Evolutionary conservation across 2,113 vertebrate species (phyloP).

Genomic region (Zosterops lateralis): DNA sequence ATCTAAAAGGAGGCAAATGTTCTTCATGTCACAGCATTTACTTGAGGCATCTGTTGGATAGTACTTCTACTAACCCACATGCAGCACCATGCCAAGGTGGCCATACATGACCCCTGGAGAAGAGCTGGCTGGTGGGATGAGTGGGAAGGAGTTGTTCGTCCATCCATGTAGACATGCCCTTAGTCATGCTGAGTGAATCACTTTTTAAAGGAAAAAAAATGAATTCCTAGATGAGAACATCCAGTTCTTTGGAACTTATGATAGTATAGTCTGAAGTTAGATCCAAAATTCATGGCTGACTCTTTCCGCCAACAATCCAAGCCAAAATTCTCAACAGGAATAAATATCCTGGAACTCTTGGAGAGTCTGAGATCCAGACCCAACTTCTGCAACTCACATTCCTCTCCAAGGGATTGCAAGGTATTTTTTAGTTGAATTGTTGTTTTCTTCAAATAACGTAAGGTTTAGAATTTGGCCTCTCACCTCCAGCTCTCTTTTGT

Average conservation of each 20-base stretch:
- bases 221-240: constrained; percentile 42
- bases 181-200: constrained; percentile 56
- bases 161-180: constrained; percentile 44
- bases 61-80: background rate
- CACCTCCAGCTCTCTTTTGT: background rate
- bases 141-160: background rate
- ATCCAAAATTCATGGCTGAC: constrained; percentile 48
- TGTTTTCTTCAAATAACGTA: background rate
- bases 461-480: background rate
- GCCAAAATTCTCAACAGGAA: constrained; percentile 32
- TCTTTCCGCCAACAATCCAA: background rate
- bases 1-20: background rate
- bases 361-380: constrained; percentile 17
- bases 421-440: constrained; percentile 17
- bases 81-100: background rate
- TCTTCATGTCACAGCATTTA: background rate
- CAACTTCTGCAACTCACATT: background rate
- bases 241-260: constrained; percentile 52
- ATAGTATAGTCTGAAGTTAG: constrained; percentile 31
- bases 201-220: background rate
- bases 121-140: background rate
- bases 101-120: background rate
- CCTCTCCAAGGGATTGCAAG: constrained; percentile 9
- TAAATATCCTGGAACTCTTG: constrained; percentile 40
- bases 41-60: background rate